These are phyloP conservation scores for Cataglyphis altisquamis DNA, from an alignment of 2,888 invertebrate genomes.

Conservation along the genomic window DNA sequence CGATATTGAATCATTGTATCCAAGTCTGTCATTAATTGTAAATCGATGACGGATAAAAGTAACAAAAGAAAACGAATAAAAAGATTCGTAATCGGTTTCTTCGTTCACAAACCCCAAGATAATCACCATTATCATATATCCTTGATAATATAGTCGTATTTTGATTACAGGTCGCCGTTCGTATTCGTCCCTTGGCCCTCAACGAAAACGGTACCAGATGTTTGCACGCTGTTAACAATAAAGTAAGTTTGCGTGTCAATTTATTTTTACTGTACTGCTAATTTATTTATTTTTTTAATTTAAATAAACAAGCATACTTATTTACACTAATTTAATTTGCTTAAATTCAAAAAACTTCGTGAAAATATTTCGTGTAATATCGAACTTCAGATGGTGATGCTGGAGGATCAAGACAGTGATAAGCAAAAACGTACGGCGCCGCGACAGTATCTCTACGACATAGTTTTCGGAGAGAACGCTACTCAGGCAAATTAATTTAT, in stretches of 20 bases:
- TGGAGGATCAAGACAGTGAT: slow-evolving; percentile 89
- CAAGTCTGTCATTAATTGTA: not conserved
- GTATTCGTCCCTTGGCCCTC: slow-evolving; percentile 93
- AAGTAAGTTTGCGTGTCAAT: slow-evolving; percentile 87
- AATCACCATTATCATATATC: not conserved
- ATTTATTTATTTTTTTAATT: not conserved
- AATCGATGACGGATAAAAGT: not conserved
- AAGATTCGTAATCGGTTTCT: not conserved
- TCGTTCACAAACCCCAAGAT: not conserved
- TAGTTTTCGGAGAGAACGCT: slow-evolving; percentile 95
- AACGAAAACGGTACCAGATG: slow-evolving; percentile 91
- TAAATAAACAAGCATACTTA: not conserved
- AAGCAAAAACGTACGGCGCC: slow-evolving; percentile 91
- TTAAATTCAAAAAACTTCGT: not conserved
- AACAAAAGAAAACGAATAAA: not conserved
- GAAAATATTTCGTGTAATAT: not conserved
- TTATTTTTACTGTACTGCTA: not conserved
- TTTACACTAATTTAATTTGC: not conserved
- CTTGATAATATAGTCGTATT: slow-evolving; percentile 35
- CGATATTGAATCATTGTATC: slow-evolving; percentile 73
- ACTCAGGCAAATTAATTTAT: slow-evolving; percentile 89
- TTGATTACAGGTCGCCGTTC: slow-evolving; percentile 92
- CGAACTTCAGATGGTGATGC: slow-evolving; percentile 88
- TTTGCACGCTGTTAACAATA: slow-evolving; percentile 92
- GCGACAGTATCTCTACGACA: slow-evolving; percentile 95